phyloP scores from a whole-genome alignment of 2,113 vertebrate species.

The Elgaria multicarinata region DNA sequence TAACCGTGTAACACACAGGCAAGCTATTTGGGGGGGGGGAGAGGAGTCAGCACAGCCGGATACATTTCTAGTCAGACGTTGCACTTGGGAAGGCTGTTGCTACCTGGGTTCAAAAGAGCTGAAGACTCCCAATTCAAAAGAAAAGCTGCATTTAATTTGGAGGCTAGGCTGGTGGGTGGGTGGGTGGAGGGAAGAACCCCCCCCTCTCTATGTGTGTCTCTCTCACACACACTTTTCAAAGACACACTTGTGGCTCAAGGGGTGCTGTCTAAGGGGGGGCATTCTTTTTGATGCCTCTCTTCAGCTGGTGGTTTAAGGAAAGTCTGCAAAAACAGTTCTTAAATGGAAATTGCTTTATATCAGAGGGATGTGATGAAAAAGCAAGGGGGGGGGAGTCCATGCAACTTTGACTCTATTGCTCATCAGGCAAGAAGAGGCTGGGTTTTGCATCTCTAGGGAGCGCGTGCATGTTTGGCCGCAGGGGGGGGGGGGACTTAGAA shows the following conservation, averaged over 20 bases:
- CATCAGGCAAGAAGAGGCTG: not conserved
- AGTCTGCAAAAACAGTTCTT: not conserved
- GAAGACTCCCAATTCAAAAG: not conserved
- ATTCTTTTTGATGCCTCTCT: not conserved
- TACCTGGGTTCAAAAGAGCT: not conserved
- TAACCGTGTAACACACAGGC: not conserved
- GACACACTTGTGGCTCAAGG: not conserved
- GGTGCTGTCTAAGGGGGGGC: too few relatives aligned
- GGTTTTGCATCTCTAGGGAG: not conserved
- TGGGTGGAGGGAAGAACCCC: not conserved
- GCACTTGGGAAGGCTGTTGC: not conserved
- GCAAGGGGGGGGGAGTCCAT: too few relatives aligned
- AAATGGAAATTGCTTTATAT: not conserved
- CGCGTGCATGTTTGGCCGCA: too few relatives aligned
- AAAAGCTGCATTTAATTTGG: not conserved
- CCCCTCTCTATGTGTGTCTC: constrained; percentile 36
- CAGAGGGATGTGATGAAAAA: not conserved
- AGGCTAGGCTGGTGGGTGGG: too few relatives aligned
- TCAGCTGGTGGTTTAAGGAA: not conserved
- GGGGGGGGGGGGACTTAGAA: not conserved
- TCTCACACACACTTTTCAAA: not conserved
- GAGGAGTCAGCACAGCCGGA: too few relatives aligned
- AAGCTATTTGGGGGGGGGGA: not conserved
- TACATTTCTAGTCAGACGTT: not conserved
- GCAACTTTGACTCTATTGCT: not conserved